phyloP scores from a whole-genome alignment of 2,797 vertebrate genomes.

The Enteromius trimaculatus region DNA sequence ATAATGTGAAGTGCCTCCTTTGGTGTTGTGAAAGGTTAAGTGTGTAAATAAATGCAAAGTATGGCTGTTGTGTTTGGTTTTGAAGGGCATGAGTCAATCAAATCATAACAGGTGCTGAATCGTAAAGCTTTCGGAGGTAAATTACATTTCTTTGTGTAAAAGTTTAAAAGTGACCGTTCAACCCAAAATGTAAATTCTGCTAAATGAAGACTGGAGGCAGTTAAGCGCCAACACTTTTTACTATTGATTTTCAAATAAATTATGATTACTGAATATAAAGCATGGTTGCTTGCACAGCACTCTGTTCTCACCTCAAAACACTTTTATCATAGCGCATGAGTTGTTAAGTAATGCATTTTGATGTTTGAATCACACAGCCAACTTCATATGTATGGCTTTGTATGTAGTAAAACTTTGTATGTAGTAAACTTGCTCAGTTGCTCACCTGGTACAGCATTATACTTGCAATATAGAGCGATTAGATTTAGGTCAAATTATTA shows the following conservation, averaged over 20 bases:
- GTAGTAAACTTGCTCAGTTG: background rate
- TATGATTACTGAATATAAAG: background rate
- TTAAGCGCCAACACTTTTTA: background rate
- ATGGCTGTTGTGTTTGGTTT: constrained; percentile 27
- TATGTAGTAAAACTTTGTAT: no score
- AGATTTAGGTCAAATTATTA: no score
- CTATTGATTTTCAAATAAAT: background rate
- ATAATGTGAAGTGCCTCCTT: constrained; percentile 48
- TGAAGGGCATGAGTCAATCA: constrained; percentile 50
- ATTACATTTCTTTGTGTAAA: constrained; percentile 9
- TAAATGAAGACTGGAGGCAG: background rate
- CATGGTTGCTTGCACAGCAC: background rate
- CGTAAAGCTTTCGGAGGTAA: constrained; percentile 42
- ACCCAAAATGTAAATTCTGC: background rate
- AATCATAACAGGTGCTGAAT: constrained; percentile 52
- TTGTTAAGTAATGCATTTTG: background rate
- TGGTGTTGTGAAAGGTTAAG: constrained; percentile 45
- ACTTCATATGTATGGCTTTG: background rate
- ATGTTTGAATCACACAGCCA: background rate
- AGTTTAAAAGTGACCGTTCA: background rate
- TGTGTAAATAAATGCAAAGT: constrained; percentile 50
- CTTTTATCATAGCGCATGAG: background rate
- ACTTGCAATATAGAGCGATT: background rate
- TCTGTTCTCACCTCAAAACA: background rate
- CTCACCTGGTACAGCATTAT: background rate